These are phyloP conservation scores for Sphaerodactylus townsendi DNA, from an alignment of 2,113 vertebrate species.

Conservation along the genomic window DNA sequence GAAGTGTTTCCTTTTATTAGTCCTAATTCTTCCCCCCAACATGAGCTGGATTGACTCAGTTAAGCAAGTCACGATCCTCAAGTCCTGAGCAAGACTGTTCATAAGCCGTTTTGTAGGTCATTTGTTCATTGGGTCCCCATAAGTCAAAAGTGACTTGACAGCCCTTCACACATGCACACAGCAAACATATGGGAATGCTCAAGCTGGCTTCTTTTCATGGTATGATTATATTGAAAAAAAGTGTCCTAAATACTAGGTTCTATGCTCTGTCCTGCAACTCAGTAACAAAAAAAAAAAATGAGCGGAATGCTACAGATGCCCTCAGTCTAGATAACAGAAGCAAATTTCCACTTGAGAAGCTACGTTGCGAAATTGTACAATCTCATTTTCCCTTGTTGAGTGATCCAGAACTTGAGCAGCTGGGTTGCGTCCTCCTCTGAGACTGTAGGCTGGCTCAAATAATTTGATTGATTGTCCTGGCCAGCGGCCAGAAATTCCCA, in stretches of 20 bases:
- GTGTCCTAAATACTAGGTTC: conserved; percentile 35
- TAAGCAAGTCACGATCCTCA: too few species aligned
- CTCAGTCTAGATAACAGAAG: conserved; percentile 36
- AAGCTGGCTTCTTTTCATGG: conserved; percentile 45
- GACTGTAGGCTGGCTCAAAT: neutral
- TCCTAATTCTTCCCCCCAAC: too few species aligned
- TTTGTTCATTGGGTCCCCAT: too few species aligned
- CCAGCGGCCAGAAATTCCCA: neutral
- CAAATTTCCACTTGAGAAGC: conserved; percentile 50
- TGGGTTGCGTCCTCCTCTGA: neutral
- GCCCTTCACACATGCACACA: neutral
- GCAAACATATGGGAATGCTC: conserved; percentile 35
- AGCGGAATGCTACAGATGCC: conserved; percentile 39
- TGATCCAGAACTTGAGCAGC: neutral
- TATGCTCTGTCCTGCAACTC: conserved; percentile 23
- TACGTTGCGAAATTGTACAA: neutral
- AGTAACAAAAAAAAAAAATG: conserved; percentile 45
- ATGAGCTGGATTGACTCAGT: too few species aligned
- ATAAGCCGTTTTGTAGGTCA: too few species aligned
- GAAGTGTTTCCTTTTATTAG: too few species aligned
- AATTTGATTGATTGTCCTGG: neutral
- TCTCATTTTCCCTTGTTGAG: neutral
- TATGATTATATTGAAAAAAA: conserved; percentile 37
- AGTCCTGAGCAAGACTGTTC: too few species aligned
- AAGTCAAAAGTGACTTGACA: too few species aligned